Evolutionary conservation across 23 tunicate species (phyloP).

Genomic region (Clavelina lepadiformis): DNA sequence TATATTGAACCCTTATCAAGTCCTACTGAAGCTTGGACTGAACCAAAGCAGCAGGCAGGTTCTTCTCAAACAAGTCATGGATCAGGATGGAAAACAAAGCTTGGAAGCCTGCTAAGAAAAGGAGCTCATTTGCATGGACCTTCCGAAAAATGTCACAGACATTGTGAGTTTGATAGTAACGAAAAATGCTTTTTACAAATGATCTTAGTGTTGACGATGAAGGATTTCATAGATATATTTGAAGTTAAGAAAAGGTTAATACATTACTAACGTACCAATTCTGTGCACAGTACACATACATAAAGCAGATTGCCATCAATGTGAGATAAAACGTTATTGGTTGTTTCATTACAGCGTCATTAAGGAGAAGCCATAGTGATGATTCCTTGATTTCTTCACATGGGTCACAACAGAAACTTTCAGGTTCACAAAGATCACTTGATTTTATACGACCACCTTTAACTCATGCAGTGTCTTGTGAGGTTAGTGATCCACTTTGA

Average conservation of each 20-base stretch:
- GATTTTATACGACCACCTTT: constrained; percentile 2
- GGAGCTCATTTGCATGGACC: too few relatives aligned
- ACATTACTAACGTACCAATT: too few relatives aligned
- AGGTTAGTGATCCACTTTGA: constrained; percentile 28
- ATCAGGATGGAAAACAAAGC: constrained; percentile 51
- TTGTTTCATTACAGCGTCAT: constrained; percentile 30
- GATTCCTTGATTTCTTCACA: constrained; percentile 67
- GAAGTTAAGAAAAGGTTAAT: too few relatives aligned
- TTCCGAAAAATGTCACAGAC: too few relatives aligned
- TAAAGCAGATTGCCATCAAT: too few relatives aligned
- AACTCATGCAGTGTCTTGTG: constrained; percentile 25
- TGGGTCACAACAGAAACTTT: constrained; percentile 28
- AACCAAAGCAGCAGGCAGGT: neutral
- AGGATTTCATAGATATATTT: too few relatives aligned
- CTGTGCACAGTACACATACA: too few relatives aligned
- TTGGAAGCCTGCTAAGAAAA: constrained; percentile 68
- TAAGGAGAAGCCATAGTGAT: constrained; percentile 71
- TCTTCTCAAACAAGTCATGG: too few relatives aligned
- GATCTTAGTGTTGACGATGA: too few relatives aligned
- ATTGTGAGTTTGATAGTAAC: too few relatives aligned
- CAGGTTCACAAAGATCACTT: neutral
- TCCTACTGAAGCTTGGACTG: neutral
- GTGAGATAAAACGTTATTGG: neutral
- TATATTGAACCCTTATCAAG: too few relatives aligned
- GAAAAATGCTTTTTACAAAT: too few relatives aligned